These are phyloP conservation scores for Pogoniulus pusillus DNA, from an alignment of 2,797 vertebrate genomes.

Conservation along the genomic window DNA sequence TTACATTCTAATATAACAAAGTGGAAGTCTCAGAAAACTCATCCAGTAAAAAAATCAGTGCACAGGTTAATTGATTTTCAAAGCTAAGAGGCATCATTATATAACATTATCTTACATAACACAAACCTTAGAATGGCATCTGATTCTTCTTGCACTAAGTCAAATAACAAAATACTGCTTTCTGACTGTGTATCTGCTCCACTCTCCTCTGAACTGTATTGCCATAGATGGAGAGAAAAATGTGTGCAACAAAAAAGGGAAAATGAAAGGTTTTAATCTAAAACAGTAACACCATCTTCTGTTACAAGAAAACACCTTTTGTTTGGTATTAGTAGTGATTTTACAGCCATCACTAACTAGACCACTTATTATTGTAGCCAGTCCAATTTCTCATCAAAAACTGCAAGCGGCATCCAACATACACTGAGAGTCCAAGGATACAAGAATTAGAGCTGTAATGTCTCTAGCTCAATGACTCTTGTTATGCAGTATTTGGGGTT, in stretches of 20 bases:
- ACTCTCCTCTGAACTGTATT: neutral
- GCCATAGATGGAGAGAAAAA: neutral
- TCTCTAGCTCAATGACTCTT: slow-evolving; percentile 4
- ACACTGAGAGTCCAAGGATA: slow-evolving; percentile 47
- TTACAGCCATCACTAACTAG: slow-evolving; percentile 44
- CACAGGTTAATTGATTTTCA: neutral
- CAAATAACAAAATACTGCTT: neutral
- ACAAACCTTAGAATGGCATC: neutral
- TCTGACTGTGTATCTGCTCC: neutral
- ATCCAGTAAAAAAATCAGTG: neutral
- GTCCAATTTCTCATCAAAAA: slow-evolving; percentile 42
- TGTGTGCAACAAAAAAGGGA: neutral
- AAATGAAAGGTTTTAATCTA: slow-evolving; percentile 11
- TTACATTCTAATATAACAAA: neutral
- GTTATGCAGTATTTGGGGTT: neutral
- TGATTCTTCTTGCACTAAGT: neutral
- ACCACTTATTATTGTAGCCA: slow-evolving; percentile 28
- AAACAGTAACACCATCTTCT: neutral
- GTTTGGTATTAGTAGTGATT: slow-evolving; percentile 16
- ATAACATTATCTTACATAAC: neutral
- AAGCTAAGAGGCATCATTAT: neutral
- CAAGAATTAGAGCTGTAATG: slow-evolving; percentile 19
- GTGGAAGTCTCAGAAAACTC: neutral
- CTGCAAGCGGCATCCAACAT: slow-evolving; percentile 8
- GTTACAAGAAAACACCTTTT: slow-evolving; percentile 3